Evolutionary conservation across 35 echinoderm and acorn worm species (phyloP).

Genomic region (Lytechinus pictus): DNA sequence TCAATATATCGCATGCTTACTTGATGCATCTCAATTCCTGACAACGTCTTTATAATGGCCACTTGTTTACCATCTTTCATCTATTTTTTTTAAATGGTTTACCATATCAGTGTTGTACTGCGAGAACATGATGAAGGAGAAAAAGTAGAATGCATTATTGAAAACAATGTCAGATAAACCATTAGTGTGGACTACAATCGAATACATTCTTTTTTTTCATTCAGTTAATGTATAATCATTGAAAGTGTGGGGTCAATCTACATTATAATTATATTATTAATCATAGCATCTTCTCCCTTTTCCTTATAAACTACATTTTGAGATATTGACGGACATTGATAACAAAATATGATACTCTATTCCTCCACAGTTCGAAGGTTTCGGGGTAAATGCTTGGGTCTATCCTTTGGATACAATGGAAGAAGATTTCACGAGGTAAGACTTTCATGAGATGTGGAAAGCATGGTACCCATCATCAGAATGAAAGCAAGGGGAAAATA

Average conservation of each 20-base stretch:
- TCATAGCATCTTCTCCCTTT: too few species aligned
- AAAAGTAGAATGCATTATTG: too few species aligned
- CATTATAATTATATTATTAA: too few species aligned
- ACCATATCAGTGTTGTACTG: too few species aligned
- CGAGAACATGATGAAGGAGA: too few species aligned
- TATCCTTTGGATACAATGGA: slow-evolving; percentile 62
- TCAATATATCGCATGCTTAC: background rate
- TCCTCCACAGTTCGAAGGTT: slow-evolving; percentile 78
- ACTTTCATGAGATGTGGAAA: background rate
- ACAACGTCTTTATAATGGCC: background rate
- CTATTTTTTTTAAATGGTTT: background rate
- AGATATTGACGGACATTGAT: too few species aligned
- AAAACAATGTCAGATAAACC: too few species aligned
- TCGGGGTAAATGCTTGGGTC: slow-evolving; percentile 91
- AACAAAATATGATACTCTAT: background rate
- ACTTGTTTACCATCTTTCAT: background rate
- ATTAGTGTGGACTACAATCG: too few species aligned
- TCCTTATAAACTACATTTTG: too few species aligned
- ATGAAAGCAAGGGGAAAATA: background rate
- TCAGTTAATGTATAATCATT: too few species aligned
- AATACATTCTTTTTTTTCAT: too few species aligned
- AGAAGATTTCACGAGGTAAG: slow-evolving; percentile 76
- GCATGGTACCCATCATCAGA: background rate
- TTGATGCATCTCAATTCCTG: background rate
- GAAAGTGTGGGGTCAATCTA: too few species aligned